Evolutionary conservation across 2,113 vertebrate species (phyloP), one percentile per base, ranked within the genome.

Genomic region (Anthoscopus minutus): DNA sequence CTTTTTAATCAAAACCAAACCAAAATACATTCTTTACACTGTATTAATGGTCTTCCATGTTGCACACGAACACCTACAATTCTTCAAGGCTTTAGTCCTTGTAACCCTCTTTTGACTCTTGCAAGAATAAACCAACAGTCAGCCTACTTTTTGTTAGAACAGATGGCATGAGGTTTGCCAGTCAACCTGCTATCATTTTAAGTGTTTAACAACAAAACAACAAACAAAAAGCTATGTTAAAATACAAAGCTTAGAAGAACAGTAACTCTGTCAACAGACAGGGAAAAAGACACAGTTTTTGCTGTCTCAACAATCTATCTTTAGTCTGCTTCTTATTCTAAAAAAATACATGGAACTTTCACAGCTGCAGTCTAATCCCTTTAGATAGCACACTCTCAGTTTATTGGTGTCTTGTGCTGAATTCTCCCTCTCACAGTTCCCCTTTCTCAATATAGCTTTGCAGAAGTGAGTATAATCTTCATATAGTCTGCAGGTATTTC

Each of bases 311-410:
- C 22, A 13, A 71, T 27, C 18, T 45, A 30, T 81, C 37, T 69
- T 73, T 60, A 73, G 6, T 23, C 23, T 73, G 9, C 19, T 56
- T 20, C 50, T 65, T 81, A 35, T 54, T 67, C 50, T 47, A n/a
- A 77, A 79, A n/a, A 80, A 28, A 64, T 25, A 13, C 2, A 11
- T 5, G 7, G 14, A 84, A 77, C 45, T 69, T 37, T 14, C 23
- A 37, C 7, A 81, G n/a, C 24, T 73, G 45, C 3, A 1, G 51
- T 19, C 27, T 37, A 78, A 50, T 13, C 25, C 38, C 35, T 47
- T 60, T 8, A 69, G 37, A 60, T 1, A 56, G 33, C 19, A 81
- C 0, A 0, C 7, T 78, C 31, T 6, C 4, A 4, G 19, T 47
- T n/a, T 54, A 20, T 21, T 33, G 70, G 21, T 23, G 28, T 50